Evolutionary conservation across 2,888 invertebrate species (phyloP), one percentile per base, ranked within the genome.

Genomic region (Parnassius glacialis): DNA sequence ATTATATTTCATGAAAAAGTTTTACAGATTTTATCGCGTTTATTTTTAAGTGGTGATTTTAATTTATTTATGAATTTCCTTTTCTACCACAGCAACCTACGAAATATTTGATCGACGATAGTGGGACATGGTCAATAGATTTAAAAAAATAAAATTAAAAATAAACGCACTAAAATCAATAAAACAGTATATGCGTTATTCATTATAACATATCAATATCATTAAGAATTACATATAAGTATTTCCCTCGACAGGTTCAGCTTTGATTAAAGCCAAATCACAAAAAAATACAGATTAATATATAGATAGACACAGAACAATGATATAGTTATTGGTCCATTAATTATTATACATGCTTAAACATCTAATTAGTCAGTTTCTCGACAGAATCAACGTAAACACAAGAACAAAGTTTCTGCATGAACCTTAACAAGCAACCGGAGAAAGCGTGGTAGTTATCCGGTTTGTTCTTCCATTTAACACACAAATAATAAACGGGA

Each of bases 401-500:
- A 52, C 95, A 93, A 61, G 94, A 92, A 74, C 95, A 93, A 43
- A 94, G 73, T 70, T 93, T 93, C 74, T 95, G 94, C 64, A 94
- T 86, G 72, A 93, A 90, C 72, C 91, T 86, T 16, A 94, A 88
- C 56, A 93, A 70, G 60, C 81, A 84, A 42, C 84, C 84, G 1
- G 94, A 93, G 58, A 92, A 73, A 0, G 78, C 80, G 57, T 93
- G 87, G 73, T 94, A 94, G 51, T 80, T 76, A 59, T 84, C 79
- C 0, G 94, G 94, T 75, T 95, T 95, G 48, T 87, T 85, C 68
- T 93, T 89, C 93, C 94, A 94, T 75, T 93, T 93, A 13, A 95
- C 93, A 72, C 94, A 94, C 0, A 95, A 70, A 72, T 95, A 94
- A 83, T 97, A 97, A 10, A 97, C 95, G 9, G 97, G 97, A 66